These are phyloP conservation scores for Drosophila virilis DNA, from an alignment of 1,140 invertebrate genomes.

Conservation along the genomic window DNA sequence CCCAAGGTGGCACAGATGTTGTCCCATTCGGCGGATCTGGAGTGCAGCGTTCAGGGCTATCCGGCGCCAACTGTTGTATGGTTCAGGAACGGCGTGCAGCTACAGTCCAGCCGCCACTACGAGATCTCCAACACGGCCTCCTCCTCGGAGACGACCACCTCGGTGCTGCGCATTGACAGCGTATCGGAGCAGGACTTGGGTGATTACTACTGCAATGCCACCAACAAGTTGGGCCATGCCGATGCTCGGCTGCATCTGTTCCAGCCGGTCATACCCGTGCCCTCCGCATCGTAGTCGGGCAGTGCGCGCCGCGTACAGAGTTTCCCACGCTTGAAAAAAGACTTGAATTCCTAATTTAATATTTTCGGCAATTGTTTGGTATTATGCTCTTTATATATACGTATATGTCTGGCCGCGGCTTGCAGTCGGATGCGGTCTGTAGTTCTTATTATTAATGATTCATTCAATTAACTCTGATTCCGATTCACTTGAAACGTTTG, in stretches of 20 bases:
- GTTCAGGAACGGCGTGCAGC: constrained; percentile 88
- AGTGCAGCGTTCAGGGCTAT: constrained; percentile 93
- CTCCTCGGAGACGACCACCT: constrained; percentile 91
- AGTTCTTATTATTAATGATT: constrained; percentile 74
- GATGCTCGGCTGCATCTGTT: constrained; percentile 89
- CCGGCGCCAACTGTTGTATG: constrained; percentile 91
- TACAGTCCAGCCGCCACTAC: constrained; percentile 90
- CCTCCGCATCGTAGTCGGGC: constrained; percentile 48
- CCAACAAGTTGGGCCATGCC: constrained; percentile 89
- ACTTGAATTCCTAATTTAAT: constrained; percentile 57
- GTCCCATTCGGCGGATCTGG: constrained; percentile 92
- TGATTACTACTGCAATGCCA: constrained; percentile 90
- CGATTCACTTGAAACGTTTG: constrained; percentile 55
- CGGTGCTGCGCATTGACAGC: constrained; percentile 90
- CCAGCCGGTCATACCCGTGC: constrained; percentile 78
- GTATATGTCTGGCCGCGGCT: constrained; percentile 26
- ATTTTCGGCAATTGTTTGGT: constrained; percentile 67
- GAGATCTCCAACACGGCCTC: constrained; percentile 92
- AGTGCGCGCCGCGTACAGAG: not conserved
- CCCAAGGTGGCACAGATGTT: constrained; percentile 90
- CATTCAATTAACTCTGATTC: constrained; percentile 80
- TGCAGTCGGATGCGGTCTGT: constrained; percentile 60
- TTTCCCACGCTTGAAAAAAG: constrained; percentile 50
- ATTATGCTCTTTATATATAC: constrained; percentile 15
- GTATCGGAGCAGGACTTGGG: constrained; percentile 92